Conservation (phyloP, 2,113 vertebrate species). For the Oenanthe oenanthe region DNA sequence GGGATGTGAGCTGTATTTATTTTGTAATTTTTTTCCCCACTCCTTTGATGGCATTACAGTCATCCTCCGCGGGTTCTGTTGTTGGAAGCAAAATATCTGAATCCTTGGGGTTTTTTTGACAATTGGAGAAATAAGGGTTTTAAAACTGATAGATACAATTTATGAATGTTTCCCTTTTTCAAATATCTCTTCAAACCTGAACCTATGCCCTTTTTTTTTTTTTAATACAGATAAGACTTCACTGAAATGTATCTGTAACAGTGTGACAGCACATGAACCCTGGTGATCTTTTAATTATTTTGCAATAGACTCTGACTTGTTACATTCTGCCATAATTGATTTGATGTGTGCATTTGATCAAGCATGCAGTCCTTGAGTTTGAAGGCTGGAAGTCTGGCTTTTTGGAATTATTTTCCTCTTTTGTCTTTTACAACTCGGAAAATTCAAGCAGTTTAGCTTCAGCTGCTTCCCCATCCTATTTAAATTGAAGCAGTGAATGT, state of each 20-base stretch:
- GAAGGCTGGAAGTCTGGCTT: background rate
- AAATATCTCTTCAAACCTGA: background rate
- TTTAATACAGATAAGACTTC: background rate
- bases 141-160: background rate
- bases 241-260: background rate
- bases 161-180: background rate
- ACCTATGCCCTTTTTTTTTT: rapidly evolving
- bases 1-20: background rate
- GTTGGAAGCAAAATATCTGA: background rate
- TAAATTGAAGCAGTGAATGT: background rate
- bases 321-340: background rate
- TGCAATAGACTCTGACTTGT: background rate
- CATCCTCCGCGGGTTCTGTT: background rate
- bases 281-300: background rate
- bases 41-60: background rate
- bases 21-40: background rate
- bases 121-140: background rate
- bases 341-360: background rate
- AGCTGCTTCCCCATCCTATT: background rate
- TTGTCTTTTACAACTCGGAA: background rate
- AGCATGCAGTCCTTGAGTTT: background rate
- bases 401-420: background rate
- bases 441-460: background rate
- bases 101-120: background rate
- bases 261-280: background rate